Conservation (phyloP, 2,113 vertebrate species). For the Upupa epops region DNA sequence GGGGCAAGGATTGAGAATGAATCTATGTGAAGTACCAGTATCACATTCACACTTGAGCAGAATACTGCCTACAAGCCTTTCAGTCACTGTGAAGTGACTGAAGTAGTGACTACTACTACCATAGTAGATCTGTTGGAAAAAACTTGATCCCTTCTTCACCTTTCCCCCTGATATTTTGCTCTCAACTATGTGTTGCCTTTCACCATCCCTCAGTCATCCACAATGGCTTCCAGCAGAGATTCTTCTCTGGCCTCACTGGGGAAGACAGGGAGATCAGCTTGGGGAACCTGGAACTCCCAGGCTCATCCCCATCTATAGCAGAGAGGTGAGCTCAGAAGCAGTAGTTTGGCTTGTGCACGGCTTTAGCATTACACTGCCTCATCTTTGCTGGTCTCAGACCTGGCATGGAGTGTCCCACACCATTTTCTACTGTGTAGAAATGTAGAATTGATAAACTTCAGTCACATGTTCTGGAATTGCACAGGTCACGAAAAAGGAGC, state of each 20-base stretch:
- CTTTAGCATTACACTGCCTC: rapidly evolving
- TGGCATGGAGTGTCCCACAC: rapidly evolving
- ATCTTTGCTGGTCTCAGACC: rapidly evolving
- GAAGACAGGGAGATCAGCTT: rapidly evolving
- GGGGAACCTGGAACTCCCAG: no score
- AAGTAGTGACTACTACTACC: no score
- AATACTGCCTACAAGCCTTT: rapidly evolving
- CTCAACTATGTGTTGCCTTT: rapidly evolving
- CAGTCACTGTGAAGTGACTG: no score
- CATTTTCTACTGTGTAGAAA: rapidly evolving
- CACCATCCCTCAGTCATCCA: no score
- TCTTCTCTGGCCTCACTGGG: rapidly evolving
- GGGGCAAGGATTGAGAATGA: neutral
- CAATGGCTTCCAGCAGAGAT: neutral
- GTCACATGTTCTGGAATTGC: rapidly evolving
- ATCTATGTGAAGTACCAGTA: neutral
- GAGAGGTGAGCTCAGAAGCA: neutral
- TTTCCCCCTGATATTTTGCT: neutral
- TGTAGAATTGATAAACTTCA: neutral
- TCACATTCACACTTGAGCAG: neutral
- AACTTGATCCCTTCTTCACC: neutral
- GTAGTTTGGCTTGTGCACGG: rapidly evolving
- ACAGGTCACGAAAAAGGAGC: neutral
- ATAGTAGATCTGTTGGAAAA: neutral
- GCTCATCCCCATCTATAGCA: no score